A percentile compares a stretch with the other conserved stretches of the same genome.
Evolutionary conservation across 2,797 vertebrate genomes (phyloP).

Genomic region (Dermochelys coriacea): DNA sequence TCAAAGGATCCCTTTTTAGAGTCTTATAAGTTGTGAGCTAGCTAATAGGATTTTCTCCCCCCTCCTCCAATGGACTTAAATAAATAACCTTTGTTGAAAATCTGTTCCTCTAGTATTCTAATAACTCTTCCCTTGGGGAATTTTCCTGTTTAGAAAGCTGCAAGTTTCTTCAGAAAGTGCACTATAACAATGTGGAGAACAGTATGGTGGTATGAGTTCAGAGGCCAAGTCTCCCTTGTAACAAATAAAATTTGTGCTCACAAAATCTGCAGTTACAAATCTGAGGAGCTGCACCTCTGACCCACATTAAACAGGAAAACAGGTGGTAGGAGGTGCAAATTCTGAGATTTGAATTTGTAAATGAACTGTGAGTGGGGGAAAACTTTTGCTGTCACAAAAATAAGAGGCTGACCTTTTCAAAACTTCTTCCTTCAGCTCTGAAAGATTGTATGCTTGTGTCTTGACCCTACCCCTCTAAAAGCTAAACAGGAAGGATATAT

Average conservation of each 20-base stretch:
- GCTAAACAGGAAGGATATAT: background rate
- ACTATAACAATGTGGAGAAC: background rate
- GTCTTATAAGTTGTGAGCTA: slow-evolving; percentile 7
- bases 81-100: slow-evolving; percentile 5
- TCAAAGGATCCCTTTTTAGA: slow-evolving; percentile 47
- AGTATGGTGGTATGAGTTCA: background rate
- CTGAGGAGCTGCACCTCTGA: background rate
- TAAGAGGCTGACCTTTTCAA: background rate
- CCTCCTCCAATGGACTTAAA: background rate
- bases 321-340: background rate
- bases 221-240: background rate
- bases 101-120: background rate
- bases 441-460: background rate
- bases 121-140: background rate
- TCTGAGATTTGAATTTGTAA: background rate
- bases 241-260: background rate
- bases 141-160: slow-evolving; percentile 14
- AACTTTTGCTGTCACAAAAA: background rate
- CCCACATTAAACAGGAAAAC: background rate
- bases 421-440: background rate
- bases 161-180: background rate
- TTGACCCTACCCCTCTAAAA: background rate
- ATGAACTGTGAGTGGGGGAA: background rate
- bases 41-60: slow-evolving; percentile 33
- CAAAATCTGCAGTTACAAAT: background rate